Conservation (phyloP, 2,888 invertebrate genomes). For the Meiosimyza platycephala region DNA sequence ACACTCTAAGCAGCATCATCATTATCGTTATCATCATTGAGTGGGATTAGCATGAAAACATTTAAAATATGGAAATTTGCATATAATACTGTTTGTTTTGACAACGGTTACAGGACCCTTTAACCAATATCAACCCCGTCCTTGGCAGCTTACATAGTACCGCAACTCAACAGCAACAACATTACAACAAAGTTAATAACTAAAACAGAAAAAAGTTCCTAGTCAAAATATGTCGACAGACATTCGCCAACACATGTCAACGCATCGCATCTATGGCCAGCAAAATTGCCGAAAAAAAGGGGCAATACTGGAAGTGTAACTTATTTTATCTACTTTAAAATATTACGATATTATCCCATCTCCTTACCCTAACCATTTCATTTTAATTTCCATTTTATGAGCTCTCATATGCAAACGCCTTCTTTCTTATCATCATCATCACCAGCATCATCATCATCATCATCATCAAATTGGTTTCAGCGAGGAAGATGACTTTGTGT, state of each 20-base stretch:
- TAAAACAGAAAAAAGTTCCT: neutral
- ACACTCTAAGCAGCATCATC: neutral
- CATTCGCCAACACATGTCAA: neutral
- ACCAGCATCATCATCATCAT: neutral
- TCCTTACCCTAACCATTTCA: neutral
- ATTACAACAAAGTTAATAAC: slow-evolving; percentile 2
- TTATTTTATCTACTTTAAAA: neutral
- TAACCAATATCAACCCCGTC: too few relatives aligned
- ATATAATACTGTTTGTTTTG: slow-evolving; percentile 62
- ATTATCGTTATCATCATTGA: slow-evolving; percentile 26
- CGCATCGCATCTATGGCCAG: neutral
- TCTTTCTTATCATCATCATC: neutral
- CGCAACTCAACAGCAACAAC: neutral
- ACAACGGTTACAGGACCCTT: slow-evolving; percentile 44
- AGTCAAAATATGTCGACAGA: slow-evolving; percentile 20
- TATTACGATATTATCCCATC: neutral
- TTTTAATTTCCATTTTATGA: slow-evolving; percentile 19
- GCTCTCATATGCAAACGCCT: neutral
- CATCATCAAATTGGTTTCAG: neutral
- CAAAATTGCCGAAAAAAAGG: neutral
- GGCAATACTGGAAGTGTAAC: neutral
- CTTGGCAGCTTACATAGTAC: neutral
- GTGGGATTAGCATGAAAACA: slow-evolving; percentile 63
- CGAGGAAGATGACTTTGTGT: neutral
- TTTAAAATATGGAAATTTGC: slow-evolving; percentile 60